Base-by-base conservation (phyloP, 2,113 vertebrate genomes). In the Nerophis ophidion region DNA sequence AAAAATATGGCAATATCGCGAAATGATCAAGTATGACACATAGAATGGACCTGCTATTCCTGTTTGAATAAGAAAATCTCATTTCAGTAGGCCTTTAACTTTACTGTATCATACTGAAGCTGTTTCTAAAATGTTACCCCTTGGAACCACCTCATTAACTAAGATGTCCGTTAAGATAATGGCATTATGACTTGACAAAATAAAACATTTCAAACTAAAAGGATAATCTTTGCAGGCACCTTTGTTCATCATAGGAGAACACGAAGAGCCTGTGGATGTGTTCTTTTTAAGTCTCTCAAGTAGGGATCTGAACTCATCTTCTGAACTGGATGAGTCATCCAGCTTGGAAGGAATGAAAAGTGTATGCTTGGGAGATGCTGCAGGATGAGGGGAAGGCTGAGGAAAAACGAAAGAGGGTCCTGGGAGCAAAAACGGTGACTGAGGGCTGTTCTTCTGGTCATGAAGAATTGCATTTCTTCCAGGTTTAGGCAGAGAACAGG, bases 251-350 rank as follows among this genome's bases (percentile, higher is more conserved):
- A 12, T 71, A 0, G 78, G 72, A 8, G 61, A 64, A 14, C 60
- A 59, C 17, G 71, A 57, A 13, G 52, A 72, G 57, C 54, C 19
- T 1, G 60, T 33, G 1, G 80, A 8, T 60, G 53, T 49, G 61
- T 92, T 89, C 48, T 64, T 81, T 60, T 83, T 91, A 40, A 94
- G 85, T 36, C 91, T 83, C 12, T 93, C 91, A 52, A 95, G 74
- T 9, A 95, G 67, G 0, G 90, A 91, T 5, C 65, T 83, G 61
- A 95, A 92, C 79, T 92, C 90, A 1, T 92, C 92, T 0, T 91
- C 90, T 0, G 93, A 94, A 75, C 87, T 90, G 2, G 57, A 73
- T 0, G 89, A 86, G 13, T 84, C 71, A 0, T 82, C 72, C 17
- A 75, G 40, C n/a, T 46, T 75, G 7, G 61, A 45, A 3, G 81